These are phyloP conservation scores for Tenthredo livida DNA, from an alignment of 2,888 invertebrate species.

Conservation along the genomic window DNA sequence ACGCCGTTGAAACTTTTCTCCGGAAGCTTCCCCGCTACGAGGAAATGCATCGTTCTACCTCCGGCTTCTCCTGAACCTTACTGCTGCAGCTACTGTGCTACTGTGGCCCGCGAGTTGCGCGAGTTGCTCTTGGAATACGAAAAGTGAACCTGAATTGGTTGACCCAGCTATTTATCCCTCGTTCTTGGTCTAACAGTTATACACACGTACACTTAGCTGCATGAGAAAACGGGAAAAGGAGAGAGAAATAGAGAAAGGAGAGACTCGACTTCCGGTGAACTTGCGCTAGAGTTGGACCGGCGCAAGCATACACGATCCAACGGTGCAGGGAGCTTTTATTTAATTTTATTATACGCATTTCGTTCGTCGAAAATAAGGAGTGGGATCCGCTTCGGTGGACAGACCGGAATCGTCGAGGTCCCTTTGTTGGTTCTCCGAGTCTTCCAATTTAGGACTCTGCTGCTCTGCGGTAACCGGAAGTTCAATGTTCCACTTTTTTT, in stretches of 20 bases:
- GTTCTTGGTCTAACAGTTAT: not conserved
- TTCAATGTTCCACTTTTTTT: constrained; percentile 1
- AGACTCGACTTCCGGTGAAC: constrained; percentile 13
- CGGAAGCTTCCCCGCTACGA: constrained; percentile 17
- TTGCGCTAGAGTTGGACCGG: not conserved
- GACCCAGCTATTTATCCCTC: constrained; percentile 38
- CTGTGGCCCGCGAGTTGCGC: not conserved
- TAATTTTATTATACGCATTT: constrained; percentile 34
- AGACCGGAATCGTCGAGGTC: constrained; percentile 20
- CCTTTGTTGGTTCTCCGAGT: constrained; percentile 46
- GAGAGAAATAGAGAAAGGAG: not conserved
- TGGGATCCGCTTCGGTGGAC: constrained; percentile 36
- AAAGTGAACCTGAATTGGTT: constrained; percentile 28
- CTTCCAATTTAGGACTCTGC: constrained; percentile 21
- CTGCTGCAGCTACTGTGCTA: not conserved
- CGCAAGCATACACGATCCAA: not conserved
- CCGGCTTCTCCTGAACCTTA: not conserved
- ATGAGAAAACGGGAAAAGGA: not conserved
- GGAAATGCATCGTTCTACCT: constrained; percentile 36
- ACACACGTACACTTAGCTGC: not conserved
- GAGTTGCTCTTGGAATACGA: constrained; percentile 21
- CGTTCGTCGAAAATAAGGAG: not conserved
- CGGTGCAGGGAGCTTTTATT: constrained; percentile 20
- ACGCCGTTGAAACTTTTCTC: constrained; percentile 32
- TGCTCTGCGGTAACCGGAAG: constrained; percentile 25